Evolutionary conservation across 2,888 invertebrate species (phyloP).

Genomic region (Rosalia funebris): DNA sequence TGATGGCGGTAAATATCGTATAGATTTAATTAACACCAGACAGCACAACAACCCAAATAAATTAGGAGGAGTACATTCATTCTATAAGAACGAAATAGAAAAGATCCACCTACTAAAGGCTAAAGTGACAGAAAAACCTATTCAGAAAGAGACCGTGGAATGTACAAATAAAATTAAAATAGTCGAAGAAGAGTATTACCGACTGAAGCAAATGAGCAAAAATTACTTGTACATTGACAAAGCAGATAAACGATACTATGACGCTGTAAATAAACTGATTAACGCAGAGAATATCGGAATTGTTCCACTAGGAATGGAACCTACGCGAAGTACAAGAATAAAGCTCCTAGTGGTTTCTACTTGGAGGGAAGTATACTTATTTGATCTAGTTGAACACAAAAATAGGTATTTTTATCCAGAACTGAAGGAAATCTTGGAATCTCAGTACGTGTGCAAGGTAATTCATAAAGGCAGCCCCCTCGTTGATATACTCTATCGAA

Average conservation of each 20-base stretch:
- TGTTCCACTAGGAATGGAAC: constrained; percentile 39
- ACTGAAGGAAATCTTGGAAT: constrained; percentile 44
- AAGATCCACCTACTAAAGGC: constrained; percentile 33
- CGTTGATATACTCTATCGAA: constrained; percentile 41
- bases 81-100: constrained; percentile 42
- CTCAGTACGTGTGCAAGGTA: constrained; percentile 44
- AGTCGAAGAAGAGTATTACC: constrained; percentile 42
- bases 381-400: constrained; percentile 39
- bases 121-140: constrained; percentile 25
- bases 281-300: constrained; percentile 44
- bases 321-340: constrained; percentile 26
- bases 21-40: constrained; percentile 36
- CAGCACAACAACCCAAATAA: constrained; percentile 44
- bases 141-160: constrained; percentile 1
- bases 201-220: constrained; percentile 39
- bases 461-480: constrained; percentile 45
- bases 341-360: constrained; percentile 40
- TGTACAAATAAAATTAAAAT: constrained; percentile 34
- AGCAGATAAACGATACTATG: constrained; percentile 42
- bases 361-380: constrained; percentile 44
- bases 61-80: constrained; percentile 39
- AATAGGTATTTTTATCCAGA: constrained; percentile 42
- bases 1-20: constrained; percentile 38
- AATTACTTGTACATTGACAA: constrained; percentile 41
- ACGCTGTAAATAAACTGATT: constrained; percentile 39